Evolutionary conservation across 2,888 invertebrate species (phyloP).

Genomic region (Pammene aurita): DNA sequence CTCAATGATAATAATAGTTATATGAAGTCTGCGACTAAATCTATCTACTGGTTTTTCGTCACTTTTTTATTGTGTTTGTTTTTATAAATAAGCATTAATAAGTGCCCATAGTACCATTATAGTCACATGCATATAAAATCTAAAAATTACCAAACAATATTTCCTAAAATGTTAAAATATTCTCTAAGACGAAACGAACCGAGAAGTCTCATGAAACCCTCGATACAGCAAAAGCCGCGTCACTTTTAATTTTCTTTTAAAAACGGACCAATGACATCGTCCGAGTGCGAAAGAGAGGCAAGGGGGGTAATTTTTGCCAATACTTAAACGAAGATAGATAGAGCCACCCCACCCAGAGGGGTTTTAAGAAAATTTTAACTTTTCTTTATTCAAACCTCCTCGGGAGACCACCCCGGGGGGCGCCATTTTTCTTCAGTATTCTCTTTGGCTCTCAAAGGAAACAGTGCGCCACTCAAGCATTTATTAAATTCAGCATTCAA

Average conservation of each 20-base stretch:
- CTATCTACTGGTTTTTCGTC: too few species aligned
- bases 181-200: neutral
- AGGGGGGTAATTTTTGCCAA: conserved; percentile 78
- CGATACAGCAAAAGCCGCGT: conserved; percentile 39
- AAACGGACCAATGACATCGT: conserved; percentile 72
- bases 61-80: too few species aligned
- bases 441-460: conserved; percentile 80
- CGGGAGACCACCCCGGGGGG: conserved; percentile 53
- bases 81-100: too few species aligned
- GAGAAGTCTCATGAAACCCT: conserved; percentile 14
- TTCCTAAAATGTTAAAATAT: too few species aligned
- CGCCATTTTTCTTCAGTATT: conserved; percentile 77
- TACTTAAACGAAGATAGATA: conserved; percentile 82
- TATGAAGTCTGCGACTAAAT: too few species aligned
- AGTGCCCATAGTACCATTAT: too few species aligned
- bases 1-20: too few species aligned
- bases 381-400: conserved; percentile 77
- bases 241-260: conserved; percentile 57
- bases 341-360: conserved; percentile 60
- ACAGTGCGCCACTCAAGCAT: conserved; percentile 73
- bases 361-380: conserved; percentile 82
- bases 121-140: too few species aligned
- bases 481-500: conserved; percentile 79
- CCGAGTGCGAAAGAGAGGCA: conserved; percentile 60
- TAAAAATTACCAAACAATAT: too few species aligned